Conservation (phyloP, 2,888 invertebrate species). For the Tenthredo mesomela region DNA sequence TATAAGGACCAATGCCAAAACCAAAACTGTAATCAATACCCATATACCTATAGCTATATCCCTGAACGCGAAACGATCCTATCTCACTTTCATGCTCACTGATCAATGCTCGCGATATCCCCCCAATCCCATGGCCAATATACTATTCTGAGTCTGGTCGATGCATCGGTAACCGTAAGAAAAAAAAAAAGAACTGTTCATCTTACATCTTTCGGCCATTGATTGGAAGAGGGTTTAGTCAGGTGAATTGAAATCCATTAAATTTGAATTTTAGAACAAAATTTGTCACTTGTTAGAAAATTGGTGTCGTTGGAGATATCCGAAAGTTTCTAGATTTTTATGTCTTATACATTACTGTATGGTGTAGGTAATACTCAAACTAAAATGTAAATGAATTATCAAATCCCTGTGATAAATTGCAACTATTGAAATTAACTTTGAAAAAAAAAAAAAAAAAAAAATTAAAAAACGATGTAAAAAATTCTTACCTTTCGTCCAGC, state of each 20-base stretch:
- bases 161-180: background rate
- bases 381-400: no score
- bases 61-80: background rate
- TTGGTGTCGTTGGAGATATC: no score
- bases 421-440: no score
- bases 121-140: background rate
- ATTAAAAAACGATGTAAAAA: background rate
- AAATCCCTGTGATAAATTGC: no score
- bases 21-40: conserved; percentile 5
- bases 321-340: no score
- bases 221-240: background rate
- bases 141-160: background rate
- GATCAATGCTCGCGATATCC: conserved; percentile 25
- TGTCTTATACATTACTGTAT: no score
- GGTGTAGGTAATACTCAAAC: no score
- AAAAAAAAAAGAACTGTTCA: no score
- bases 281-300: no score
- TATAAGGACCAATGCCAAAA: background rate
- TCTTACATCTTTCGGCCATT: background rate
- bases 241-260: background rate
- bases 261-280: background rate
- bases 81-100: conserved; percentile 16
- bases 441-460: no score
- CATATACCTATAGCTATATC: background rate
- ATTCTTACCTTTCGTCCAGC: conserved; percentile 94